These are phyloP conservation scores for Pammene aurita DNA, from an alignment of 2,888 invertebrate genomes.

Conservation along the genomic window DNA sequence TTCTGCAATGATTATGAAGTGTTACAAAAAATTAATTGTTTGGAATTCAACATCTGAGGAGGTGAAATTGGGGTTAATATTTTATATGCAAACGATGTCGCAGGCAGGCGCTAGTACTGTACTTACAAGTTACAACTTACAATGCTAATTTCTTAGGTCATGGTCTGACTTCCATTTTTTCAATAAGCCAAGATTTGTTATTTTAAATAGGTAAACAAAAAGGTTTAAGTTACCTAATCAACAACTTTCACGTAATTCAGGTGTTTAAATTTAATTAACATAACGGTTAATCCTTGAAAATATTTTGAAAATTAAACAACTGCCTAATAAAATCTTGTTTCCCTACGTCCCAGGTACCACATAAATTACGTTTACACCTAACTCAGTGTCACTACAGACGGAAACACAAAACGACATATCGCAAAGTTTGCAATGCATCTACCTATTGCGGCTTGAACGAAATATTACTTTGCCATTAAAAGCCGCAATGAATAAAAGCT, in stretches of 20 bases:
- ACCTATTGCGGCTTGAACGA: not conserved
- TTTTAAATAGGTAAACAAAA: conserved; percentile 6
- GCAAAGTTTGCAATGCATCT: not conserved
- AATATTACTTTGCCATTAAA: not conserved
- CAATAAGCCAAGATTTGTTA: too few species aligned
- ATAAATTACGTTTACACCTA: conserved; percentile 58
- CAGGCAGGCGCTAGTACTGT: too few species aligned
- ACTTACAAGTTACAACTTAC: too few species aligned
- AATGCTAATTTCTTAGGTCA: too few species aligned
- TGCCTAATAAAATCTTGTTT: conserved; percentile 64
- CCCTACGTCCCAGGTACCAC: conserved; percentile 55
- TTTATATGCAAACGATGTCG: too few species aligned
- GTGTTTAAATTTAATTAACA: conserved; percentile 51
- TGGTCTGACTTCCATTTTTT: too few species aligned
- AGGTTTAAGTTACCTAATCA: conserved; percentile 5
- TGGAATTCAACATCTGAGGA: too few species aligned
- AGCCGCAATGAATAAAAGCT: conserved; percentile 11
- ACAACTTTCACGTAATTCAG: conserved; percentile 13
- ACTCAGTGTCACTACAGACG: conserved; percentile 49
- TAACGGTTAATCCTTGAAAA: conserved; percentile 51
- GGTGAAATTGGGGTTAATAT: too few species aligned
- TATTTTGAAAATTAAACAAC: conserved; percentile 64
- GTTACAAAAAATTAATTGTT: too few species aligned
- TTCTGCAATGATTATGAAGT: too few species aligned
- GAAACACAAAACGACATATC: conserved; percentile 31